Base-by-base conservation (phyloP, 2,113 vertebrate genomes). In the Lepidothrix coronata region DNA sequence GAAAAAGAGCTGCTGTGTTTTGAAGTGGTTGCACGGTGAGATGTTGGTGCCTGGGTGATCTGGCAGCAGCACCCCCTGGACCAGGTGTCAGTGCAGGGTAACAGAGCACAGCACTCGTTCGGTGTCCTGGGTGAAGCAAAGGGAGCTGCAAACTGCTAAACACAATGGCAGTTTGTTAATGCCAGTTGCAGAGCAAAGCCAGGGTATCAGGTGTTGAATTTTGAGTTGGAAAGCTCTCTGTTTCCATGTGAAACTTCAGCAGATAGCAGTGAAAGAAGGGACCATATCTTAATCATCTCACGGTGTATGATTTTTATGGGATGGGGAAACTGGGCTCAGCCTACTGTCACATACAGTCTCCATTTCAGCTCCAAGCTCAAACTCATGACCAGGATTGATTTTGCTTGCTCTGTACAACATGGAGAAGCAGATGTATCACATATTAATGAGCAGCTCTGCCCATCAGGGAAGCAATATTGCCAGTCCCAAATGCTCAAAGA, bases 401-500 rank as follows among this genome's bases (percentile, higher is more conserved):
- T 87, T 95, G 14, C 81, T 85, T 85, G 70, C 2, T 5, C 88
- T 91, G 44, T 92, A 57, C 48, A 67, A 44, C 73, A 19, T 54
- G 67, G 85, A 85, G 75, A 80, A 84, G 91, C 92, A 93, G 85
- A 88, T 80, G 59, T 54, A 92, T 88, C 83, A 51, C 63, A 39
- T 71, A 95, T 95, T 92, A 95, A 89, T 91, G 73, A 93, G 83
- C 68, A 74, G 57, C 52, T 91, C 76, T 95, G 61, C 93, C 89
- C 83, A 81, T 76, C 86, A 57, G 84, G 91, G 85, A 95, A 78
- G 65, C 91, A 85, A 73, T 90, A 67, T 52, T 78, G 41, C 83
- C 86, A 92, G 57, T 28, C 65, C 52, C 51, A 91, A 81, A 68
- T 61, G 89, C 58, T 93, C 83, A 43, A 87, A 84, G 91, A 89